Percentiles rank a stretch among this genome's conserved stretches.
Conservation (phyloP, 2,888 invertebrate genomes). For the Metallyticus violacea region DNA sequence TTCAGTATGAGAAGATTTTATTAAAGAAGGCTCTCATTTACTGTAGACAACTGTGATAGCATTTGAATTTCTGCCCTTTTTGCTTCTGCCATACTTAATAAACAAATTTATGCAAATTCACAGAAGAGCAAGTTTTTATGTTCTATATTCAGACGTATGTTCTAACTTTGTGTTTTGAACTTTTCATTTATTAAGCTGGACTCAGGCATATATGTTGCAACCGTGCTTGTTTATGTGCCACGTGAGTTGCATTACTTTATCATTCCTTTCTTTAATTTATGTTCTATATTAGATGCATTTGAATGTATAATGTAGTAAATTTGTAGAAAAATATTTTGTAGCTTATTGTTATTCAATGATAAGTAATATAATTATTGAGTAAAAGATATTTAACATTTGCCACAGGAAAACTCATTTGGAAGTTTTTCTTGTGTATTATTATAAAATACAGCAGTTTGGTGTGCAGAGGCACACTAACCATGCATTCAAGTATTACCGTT, state of each 20-base stretch:
- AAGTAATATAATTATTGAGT: neutral
- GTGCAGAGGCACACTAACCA: too few species aligned
- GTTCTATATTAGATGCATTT: neutral
- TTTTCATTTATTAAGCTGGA: constrained; percentile 42
- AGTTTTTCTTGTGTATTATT: too few species aligned
- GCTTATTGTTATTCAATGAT: neutral
- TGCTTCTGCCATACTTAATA: too few species aligned
- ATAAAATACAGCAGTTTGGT: too few species aligned
- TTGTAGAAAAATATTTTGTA: neutral
- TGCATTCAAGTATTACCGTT: too few species aligned
- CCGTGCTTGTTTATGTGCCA: constrained; percentile 44
- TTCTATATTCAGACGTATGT: neutral
- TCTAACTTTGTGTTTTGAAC: constrained; percentile 22
- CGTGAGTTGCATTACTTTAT: constrained; percentile 41
- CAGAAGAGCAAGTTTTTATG: constrained; percentile 17
- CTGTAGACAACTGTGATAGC: neutral
- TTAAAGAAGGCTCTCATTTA: neutral
- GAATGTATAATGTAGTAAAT: neutral
- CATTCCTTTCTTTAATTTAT: neutral
- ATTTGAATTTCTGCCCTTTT: neutral
- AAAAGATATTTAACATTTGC: too few species aligned
- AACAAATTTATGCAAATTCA: neutral
- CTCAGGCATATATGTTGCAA: constrained; percentile 46
- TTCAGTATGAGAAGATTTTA: too few species aligned
- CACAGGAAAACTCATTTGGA: too few species aligned